Evolutionary conservation across 2,888 invertebrate species (phyloP).

Genomic region (Dynastes grantii): DNA sequence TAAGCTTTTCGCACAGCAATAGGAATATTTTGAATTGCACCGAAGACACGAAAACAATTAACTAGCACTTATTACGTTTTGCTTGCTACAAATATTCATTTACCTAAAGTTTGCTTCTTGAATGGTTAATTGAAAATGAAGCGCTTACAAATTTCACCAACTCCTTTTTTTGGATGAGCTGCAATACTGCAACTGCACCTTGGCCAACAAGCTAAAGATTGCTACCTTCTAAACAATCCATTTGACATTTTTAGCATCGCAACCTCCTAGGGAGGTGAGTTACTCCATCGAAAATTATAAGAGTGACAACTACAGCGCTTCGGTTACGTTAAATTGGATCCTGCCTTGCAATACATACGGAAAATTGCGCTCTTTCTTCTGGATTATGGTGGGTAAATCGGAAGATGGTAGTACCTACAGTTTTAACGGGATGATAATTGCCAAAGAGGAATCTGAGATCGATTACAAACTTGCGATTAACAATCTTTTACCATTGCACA

Average conservation of each 20-base stretch:
- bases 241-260: conserved; percentile 5
- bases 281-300: conserved; percentile 12
- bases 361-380: conserved; percentile 54
- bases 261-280: conserved; percentile 47
- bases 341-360: conserved; percentile 61
- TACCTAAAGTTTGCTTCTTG: no score
- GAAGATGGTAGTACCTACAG: conserved; percentile 1
- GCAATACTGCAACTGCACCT: no score
- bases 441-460: conserved; percentile 8
- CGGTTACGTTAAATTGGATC: conserved; percentile 55
- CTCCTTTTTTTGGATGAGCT: no score
- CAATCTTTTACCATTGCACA: conserved; percentile 3
- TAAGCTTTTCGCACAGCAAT: no score
- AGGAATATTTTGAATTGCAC: no score
- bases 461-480: not conserved
- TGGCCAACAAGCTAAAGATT: no score
- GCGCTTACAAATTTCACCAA: no score
- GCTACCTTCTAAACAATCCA: no score
- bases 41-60: no score
- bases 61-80: no score
- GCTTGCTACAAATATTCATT: no score
- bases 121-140: no score
- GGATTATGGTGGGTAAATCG: conserved; percentile 1
- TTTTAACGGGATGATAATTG: not conserved
- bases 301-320: conserved; percentile 49